These are phyloP conservation scores for Hiodon alosoides DNA, from an alignment of 2,113 vertebrate species.

Conservation along the genomic window DNA sequence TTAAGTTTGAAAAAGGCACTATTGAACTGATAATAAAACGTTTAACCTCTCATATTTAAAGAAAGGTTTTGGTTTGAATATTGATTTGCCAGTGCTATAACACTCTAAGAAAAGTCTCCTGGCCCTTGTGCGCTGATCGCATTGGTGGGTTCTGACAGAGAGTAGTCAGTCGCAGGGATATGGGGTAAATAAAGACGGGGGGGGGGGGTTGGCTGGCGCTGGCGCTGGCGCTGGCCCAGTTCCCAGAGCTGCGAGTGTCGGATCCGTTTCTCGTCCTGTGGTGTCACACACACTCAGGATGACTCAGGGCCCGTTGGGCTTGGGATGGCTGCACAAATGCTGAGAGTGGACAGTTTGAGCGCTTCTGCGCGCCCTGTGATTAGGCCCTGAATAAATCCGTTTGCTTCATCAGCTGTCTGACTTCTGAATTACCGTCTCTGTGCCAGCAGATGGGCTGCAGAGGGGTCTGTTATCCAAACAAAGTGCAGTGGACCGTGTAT, in stretches of 20 bases:
- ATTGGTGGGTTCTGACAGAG: no score
- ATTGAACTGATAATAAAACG: no score
- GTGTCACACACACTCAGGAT: conserved; percentile 20
- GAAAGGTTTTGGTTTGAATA: no score
- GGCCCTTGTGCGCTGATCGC: no score
- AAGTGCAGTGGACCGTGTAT: no score
- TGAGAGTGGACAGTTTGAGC: conserved; percentile 50
- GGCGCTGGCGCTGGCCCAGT: neutral
- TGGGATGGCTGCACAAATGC: conserved; percentile 49
- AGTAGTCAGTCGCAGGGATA: no score
- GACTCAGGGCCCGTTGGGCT: conserved; percentile 35
- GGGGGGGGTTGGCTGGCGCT: neutral
- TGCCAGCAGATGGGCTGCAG: neutral
- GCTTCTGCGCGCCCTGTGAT: conserved; percentile 47
- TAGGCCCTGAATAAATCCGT: conserved; percentile 43
- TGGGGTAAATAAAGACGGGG: no score
- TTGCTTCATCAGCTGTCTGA: conserved; percentile 31
- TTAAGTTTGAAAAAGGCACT: no score
- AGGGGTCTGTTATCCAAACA: neutral
- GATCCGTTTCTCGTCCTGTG: neutral
- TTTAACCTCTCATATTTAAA: no score
- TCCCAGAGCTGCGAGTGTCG: neutral
- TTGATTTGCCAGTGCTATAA: no score
- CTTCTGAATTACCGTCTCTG: conserved; percentile 30
- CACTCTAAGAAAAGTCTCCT: no score